Base-by-base conservation (phyloP, 53 echinoderm and acorn worm species). In the Actinopyga echinites region DNA sequence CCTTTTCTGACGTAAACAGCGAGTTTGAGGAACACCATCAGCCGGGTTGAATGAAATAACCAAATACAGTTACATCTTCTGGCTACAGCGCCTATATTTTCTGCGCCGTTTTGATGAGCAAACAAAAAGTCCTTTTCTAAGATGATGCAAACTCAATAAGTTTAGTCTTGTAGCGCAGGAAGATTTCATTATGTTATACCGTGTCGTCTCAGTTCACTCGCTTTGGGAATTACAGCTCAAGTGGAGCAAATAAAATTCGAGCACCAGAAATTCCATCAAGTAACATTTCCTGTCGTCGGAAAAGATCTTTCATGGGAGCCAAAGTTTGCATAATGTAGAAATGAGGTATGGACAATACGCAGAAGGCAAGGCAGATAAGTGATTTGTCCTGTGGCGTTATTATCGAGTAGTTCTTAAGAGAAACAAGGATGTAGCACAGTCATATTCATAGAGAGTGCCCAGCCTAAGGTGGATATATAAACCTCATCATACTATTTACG, bases 211-310 rank as follows among this genome's bases (percentile, higher is more conserved):
- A 71, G 42, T 44, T 63, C 28, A 31, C 63, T 40, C 44, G 71
- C 71, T 71, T 26, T 71, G 71, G 71, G 71, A 71, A 71, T 71
- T 42, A 71, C 71, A 9, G 37, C 71, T 71, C 71, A 71, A 71
- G 71, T 71, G 71, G 71, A 71, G 71, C 71, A 71, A 71, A 71
- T 71, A 71, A 71, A 71, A 71, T 71, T 71, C 42, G 71, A 71
- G 71, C 24, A 71, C 71, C 44, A 71, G 71, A 71, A 71, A 71
- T 71, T 71, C 71, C 71, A 71, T 71, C 71, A 71, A 71, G 71
- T 71, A 71, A 71, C 71, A 71, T 71, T 71, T 71, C 71, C 71
- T 71, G 71, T 42, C 71, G 43, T 40, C 71, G 43, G 71, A 71
- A 44, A 71, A 71, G 43, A 71, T 42, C 42, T 71, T 71, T 71